A percentile compares a stretch with the other conserved stretches of the same genome.
These are phyloP conservation scores for Cirrhinus molitorella DNA, from an alignment of 2,797 vertebrate species.

Conservation along the genomic window DNA sequence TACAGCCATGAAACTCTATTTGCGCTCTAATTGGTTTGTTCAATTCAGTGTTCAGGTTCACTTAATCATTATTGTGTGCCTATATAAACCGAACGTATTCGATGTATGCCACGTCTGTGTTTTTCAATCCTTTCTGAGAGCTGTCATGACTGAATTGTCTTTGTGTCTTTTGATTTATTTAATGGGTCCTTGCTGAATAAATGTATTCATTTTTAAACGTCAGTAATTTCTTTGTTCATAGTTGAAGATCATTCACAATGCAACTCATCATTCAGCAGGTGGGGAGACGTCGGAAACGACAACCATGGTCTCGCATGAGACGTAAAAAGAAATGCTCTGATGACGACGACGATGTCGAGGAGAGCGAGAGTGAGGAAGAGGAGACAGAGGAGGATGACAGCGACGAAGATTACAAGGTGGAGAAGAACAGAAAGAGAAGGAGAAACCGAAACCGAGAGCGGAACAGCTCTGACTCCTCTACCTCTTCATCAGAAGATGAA, in stretches of 20 bases:
- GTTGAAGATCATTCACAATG: not conserved
- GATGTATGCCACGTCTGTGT: too few species aligned
- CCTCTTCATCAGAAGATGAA: conserved; percentile 82
- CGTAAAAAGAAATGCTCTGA: conserved; percentile 91
- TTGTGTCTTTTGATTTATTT: not conserved
- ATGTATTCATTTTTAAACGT: not conserved
- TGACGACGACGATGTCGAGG: conserved; percentile 61
- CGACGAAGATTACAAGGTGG: conserved; percentile 77
- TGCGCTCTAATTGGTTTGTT: too few species aligned
- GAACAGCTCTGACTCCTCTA: conserved; percentile 77
- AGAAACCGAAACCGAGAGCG: conserved; percentile 70
- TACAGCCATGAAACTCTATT: too few species aligned
- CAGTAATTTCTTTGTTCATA: not conserved
- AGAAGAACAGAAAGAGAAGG: conserved; percentile 66
- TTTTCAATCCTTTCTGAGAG: too few species aligned
- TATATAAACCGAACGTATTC: too few species aligned
- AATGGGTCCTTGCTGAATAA: not conserved
- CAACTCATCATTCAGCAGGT: not conserved
- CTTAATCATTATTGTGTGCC: too few species aligned
- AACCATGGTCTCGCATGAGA: conserved; percentile 89
- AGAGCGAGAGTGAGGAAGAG: conserved; percentile 71
- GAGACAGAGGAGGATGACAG: conserved; percentile 69
- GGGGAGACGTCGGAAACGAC: conserved; percentile 82
- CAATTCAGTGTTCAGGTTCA: too few species aligned
- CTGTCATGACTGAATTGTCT: too few species aligned